Conservation (phyloP, 2,888 invertebrate species). For the Erebia epiphron region DNA sequence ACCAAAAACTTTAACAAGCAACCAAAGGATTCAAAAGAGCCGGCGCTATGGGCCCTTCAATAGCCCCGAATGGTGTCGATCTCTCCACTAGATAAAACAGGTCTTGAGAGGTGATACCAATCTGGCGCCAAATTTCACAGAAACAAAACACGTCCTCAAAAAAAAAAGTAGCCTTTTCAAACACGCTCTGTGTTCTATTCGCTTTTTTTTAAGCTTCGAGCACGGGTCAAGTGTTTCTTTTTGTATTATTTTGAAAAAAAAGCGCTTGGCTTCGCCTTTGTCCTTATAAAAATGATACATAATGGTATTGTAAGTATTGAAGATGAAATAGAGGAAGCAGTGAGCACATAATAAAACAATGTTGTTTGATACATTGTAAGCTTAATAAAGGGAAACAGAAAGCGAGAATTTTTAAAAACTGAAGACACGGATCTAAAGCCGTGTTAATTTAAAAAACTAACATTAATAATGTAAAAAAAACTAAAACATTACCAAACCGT, state of each 20-base stretch:
- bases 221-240: slow-evolving; percentile 28
- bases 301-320: no score
- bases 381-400: no score
- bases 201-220: slow-evolving; percentile 29
- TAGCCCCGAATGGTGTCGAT: slow-evolving; percentile 67
- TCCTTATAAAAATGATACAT: not conserved
- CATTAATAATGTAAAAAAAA: no score
- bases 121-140: slow-evolving; percentile 80
- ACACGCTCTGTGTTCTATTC: slow-evolving; percentile 39
- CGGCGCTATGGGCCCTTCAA: slow-evolving; percentile 52
- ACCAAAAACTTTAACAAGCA: slow-evolving; percentile 6
- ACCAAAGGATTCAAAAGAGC: slow-evolving; percentile 53
- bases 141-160: slow-evolving; percentile 53
- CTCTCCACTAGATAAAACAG: slow-evolving; percentile 62
- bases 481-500: no score
- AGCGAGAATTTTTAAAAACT: no score
- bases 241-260: slow-evolving; percentile 13
- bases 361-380: no score
- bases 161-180: slow-evolving; percentile 51
- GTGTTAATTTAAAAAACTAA: no score
- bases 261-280: not conserved
- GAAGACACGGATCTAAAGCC: no score
- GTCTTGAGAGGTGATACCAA: slow-evolving; percentile 56
- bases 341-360: no score
- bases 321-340: no score